phyloP scores from a whole-genome alignment of 2,797 vertebrate species.

The Psittacula derbiana region DNA sequence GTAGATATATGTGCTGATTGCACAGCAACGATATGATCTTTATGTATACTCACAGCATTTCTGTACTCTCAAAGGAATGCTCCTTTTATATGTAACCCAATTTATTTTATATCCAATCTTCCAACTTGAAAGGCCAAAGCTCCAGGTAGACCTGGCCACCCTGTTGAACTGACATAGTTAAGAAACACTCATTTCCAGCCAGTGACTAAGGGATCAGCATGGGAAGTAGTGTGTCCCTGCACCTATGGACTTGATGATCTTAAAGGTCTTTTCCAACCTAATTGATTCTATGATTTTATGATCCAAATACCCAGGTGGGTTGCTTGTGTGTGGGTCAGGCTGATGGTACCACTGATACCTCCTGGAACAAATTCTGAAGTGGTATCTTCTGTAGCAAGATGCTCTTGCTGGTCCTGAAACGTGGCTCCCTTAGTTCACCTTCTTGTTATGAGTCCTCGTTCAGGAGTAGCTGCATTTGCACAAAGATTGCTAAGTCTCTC shows the following conservation, averaged over 20 bases:
- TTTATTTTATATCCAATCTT: not conserved
- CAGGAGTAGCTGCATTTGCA: not conserved
- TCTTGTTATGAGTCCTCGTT: fast-evolving
- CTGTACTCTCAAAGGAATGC: not conserved
- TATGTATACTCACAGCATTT: not conserved
- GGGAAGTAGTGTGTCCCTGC: not conserved
- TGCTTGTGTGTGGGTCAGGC: not conserved
- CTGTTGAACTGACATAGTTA: not conserved
- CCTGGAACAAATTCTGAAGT: not conserved
- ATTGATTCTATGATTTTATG: not conserved
- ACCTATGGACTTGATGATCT: not conserved
- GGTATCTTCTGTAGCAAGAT: not conserved
- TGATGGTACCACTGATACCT: not conserved
- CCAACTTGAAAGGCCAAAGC: not conserved
- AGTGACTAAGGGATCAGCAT: not conserved
- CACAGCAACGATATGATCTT: not conserved
- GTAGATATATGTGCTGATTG: not conserved
- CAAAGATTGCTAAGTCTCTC: not conserved
- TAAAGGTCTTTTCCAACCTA: not conserved
- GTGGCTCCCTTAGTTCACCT: not conserved
- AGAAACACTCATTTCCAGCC: not conserved
- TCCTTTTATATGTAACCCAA: not conserved
- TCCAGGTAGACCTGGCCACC: not conserved
- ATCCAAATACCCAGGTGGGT: not conserved
- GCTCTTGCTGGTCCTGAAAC: not conserved